Percentiles rank a stretch among this genome's conserved stretches.
Conservation (phyloP, 2,888 invertebrate genomes). For the Romanomermis culicivorax region DNA sequence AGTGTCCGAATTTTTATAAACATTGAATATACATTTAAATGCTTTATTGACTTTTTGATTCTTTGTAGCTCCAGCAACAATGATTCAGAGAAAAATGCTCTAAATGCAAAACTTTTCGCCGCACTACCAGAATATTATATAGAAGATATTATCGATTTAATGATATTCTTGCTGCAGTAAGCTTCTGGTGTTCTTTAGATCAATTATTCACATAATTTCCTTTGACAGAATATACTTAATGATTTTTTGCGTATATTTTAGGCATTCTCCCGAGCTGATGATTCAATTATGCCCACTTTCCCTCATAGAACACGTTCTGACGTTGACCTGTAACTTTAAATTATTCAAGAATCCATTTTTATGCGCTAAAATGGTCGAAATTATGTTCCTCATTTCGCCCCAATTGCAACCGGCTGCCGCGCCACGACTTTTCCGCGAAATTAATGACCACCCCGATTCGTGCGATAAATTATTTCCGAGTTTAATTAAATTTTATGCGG, state of each 20-base stretch:
- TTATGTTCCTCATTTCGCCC: constrained; percentile 39
- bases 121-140: constrained; percentile 88
- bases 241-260: constrained; percentile 27
- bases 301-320: constrained; percentile 64
- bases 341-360: constrained; percentile 88
- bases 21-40: constrained; percentile 15
- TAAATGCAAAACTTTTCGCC: constrained; percentile 56
- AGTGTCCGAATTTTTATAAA: too few species aligned
- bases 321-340: constrained; percentile 67
- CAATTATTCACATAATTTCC: too few species aligned
- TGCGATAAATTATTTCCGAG: constrained; percentile 60
- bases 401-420: constrained; percentile 34
- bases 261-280: constrained; percentile 52
- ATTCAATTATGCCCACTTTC: constrained; percentile 56
- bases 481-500: constrained; percentile 89
- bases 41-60: too few species aligned
- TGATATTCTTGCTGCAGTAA: constrained; percentile 75
- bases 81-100: too few species aligned
- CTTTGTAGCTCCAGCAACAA: too few species aligned
- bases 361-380: constrained; percentile 83
- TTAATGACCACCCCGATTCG: constrained; percentile 68
- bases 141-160: constrained; percentile 87
- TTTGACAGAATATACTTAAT: background rate
- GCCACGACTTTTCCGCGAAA: constrained; percentile 42
- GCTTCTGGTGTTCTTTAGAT: too few species aligned